phyloP scores from a whole-genome alignment of 2,113 vertebrate species.

The Vanacampus margaritifer region DNA sequence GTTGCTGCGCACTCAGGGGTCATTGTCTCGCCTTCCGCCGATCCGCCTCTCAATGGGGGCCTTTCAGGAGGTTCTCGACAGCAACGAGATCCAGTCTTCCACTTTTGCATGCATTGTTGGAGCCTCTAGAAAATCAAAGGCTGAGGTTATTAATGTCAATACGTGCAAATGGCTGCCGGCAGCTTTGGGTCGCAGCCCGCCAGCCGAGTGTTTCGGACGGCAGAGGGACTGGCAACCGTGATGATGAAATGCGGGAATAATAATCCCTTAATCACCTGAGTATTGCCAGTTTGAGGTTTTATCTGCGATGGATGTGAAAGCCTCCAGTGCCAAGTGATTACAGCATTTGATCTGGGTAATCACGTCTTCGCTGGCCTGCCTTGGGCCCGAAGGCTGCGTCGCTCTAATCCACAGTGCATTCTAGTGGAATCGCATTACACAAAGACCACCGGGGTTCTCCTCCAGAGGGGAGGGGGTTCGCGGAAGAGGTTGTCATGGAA shows the following conservation, averaged over 20 bases:
- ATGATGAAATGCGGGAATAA: constrained; percentile 71
- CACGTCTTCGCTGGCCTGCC: constrained; percentile 76
- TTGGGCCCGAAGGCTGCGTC: constrained; percentile 64
- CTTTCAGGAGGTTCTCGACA: constrained; percentile 63
- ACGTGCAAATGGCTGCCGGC: constrained; percentile 33
- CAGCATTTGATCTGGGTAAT: constrained; percentile 79
- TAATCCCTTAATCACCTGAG: constrained; percentile 78
- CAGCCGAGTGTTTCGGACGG: constrained; percentile 24
- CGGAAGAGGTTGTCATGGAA: constrained; percentile 73
- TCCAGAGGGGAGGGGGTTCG: constrained; percentile 53
- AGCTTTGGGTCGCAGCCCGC: constrained; percentile 49
- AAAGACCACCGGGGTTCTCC: constrained; percentile 77
- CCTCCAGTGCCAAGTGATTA: constrained; percentile 74
- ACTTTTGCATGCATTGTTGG: constrained; percentile 32
- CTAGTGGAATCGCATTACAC: constrained; percentile 77
- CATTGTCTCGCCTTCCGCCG: constrained; percentile 63
- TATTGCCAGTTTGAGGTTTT: constrained; percentile 71
- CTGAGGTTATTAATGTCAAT: constrained; percentile 13
- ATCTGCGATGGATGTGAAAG: constrained; percentile 72
- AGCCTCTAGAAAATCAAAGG: constrained; percentile 23
- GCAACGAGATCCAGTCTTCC: constrained; percentile 34
- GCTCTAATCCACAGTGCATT: constrained; percentile 77
- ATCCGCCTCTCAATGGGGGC: constrained; percentile 56
- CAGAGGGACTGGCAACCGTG: constrained; percentile 62
- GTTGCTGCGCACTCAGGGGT: constrained; percentile 60